Conservation (phyloP, 2,888 invertebrate genomes). For the Cenopis cana region DNA sequence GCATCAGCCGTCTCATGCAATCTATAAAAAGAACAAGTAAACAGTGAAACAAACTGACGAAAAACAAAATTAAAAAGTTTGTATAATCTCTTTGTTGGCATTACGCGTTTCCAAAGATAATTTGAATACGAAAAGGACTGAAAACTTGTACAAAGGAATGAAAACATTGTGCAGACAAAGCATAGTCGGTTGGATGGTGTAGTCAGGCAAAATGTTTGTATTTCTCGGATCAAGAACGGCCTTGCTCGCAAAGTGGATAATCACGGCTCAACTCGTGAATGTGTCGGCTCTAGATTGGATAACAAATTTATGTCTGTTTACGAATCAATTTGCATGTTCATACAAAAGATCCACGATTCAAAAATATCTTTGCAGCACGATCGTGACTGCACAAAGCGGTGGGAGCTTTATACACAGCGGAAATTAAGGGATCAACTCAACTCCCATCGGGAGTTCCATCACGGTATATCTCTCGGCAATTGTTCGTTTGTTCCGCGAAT, state of each 20-base stretch:
- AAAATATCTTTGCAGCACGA: slow-evolving; percentile 52
- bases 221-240: slow-evolving; percentile 55
- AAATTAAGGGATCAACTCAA: slow-evolving; percentile 37
- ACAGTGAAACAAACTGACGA: slow-evolving; percentile 15
- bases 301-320: slow-evolving; percentile 70
- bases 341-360: slow-evolving; percentile 43
- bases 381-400: slow-evolving; percentile 35
- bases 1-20: slow-evolving; percentile 30
- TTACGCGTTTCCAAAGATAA: slow-evolving; percentile 27
- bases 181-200: slow-evolving; percentile 23
- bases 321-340: slow-evolving; percentile 63
- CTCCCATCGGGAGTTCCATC: slow-evolving; percentile 24
- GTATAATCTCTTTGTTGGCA: slow-evolving; percentile 13
- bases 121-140: slow-evolving; percentile 37
- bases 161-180: slow-evolving; percentile 31
- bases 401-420: slow-evolving; percentile 38
- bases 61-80: slow-evolving; percentile 13
- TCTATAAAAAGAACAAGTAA: slow-evolving; percentile 38
- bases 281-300: slow-evolving; percentile 70
- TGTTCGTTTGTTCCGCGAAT: slow-evolving; percentile 27
- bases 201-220: slow-evolving; percentile 38
- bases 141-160: slow-evolving; percentile 33
- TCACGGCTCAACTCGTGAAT: slow-evolving; percentile 70
- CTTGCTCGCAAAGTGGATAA: slow-evolving; percentile 80
- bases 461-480: slow-evolving; percentile 29